phyloP scores from a whole-genome alignment of 2,888 invertebrate genomes.

The Chaetogeoica ovagalla region DNA sequence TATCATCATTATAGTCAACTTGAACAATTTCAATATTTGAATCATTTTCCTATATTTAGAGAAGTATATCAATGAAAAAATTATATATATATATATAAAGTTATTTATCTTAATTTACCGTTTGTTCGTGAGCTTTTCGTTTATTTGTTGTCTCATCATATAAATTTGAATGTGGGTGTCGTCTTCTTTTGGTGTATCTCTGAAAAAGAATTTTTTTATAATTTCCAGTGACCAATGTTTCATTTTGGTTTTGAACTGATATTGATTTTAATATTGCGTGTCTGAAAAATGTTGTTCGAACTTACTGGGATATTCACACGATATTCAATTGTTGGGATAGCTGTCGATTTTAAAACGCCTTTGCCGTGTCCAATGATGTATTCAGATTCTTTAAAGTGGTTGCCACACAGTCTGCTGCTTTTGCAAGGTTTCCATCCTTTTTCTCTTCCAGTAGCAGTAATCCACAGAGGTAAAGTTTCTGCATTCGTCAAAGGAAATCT shows the following conservation, averaged over 20 bases:
- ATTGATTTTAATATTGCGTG: no score
- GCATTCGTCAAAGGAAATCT: constrained; percentile 41
- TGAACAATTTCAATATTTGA: constrained; percentile 10
- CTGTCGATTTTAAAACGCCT: constrained; percentile 39
- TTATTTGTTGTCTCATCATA: background rate
- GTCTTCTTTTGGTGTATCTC: constrained; percentile 12
- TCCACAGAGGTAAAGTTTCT: constrained; percentile 23
- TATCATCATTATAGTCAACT: constrained; percentile 7
- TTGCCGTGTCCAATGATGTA: constrained; percentile 44
- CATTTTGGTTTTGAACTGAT: background rate
- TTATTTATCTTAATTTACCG: constrained; percentile 20
- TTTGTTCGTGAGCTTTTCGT: background rate
- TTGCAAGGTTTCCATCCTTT: constrained; percentile 43
- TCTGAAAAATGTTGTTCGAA: background rate
- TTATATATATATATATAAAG: no score
- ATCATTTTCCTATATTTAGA: background rate
- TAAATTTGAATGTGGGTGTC: background rate
- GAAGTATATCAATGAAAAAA: background rate
- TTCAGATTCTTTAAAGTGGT: constrained; percentile 43
- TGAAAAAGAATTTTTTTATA: constrained; percentile 5
- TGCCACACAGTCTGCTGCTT: constrained; percentile 45
- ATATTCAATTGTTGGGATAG: constrained; percentile 44
- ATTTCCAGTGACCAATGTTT: background rate
- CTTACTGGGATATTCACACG: background rate
- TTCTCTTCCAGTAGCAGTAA: constrained; percentile 36